phyloP scores from a whole-genome alignment of 2,797 vertebrate genomes.

The Chaetodon trifasciatus region DNA sequence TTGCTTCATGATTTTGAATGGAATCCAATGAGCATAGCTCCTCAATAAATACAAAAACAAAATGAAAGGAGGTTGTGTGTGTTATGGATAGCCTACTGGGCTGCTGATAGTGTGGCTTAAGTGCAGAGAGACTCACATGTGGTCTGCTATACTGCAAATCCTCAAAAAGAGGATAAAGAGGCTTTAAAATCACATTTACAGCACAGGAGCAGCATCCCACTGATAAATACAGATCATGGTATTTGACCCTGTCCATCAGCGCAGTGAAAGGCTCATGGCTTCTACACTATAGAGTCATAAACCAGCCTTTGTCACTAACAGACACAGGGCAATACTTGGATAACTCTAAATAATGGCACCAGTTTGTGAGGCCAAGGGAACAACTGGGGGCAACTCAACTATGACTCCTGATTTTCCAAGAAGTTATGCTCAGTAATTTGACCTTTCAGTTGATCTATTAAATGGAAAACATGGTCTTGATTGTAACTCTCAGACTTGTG shows the following conservation, averaged over 20 bases:
- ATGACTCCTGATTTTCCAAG: conserved; percentile 43
- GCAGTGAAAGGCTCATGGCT: conserved; percentile 61
- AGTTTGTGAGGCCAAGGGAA: conserved; percentile 45
- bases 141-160: conserved; percentile 84
- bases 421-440: conserved; percentile 35
- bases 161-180: conserved; percentile 84
- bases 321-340: conserved; percentile 62
- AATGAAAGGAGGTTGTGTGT: conserved; percentile 57
- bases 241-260: conserved; percentile 85
- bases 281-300: conserved; percentile 59
- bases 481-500: conserved; percentile 19
- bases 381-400: conserved; percentile 69
- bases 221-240: conserved; percentile 86
- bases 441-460: conserved; percentile 57
- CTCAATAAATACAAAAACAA: conserved; percentile 61
- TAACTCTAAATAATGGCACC: conserved; percentile 72
- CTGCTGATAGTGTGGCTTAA: conserved; percentile 80
- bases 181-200: conserved; percentile 86
- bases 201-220: conserved; percentile 78
- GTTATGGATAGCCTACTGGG: conserved; percentile 76
- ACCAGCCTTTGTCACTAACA: conserved; percentile 70
- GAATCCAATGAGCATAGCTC: conserved; percentile 62
- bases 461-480: conserved; percentile 37
- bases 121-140: conserved; percentile 77
- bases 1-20: conserved; percentile 75